Evolutionary conservation across 2,888 invertebrate genomes (phyloP).

Genomic region (Myathropa florea): DNA sequence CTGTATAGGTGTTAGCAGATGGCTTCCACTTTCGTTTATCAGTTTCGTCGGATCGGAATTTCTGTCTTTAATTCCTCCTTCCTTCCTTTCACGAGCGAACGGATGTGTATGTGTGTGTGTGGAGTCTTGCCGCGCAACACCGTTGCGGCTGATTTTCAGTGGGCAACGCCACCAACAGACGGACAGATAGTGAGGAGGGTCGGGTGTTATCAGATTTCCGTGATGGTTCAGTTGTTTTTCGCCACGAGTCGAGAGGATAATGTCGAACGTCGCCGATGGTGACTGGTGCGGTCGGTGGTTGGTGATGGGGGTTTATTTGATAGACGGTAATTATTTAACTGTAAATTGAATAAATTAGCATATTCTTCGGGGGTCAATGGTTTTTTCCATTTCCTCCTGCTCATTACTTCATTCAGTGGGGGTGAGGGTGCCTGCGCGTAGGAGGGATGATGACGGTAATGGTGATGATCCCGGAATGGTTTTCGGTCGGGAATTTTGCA

Average conservation of each 20-base stretch:
- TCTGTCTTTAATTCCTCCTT: conserved; percentile 39
- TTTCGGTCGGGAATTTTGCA: background rate
- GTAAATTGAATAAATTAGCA: conserved; percentile 70
- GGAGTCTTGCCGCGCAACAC: background rate
- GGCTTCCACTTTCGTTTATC: conserved; percentile 60
- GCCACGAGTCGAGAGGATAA: conserved; percentile 1
- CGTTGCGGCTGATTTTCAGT: conserved; percentile 22
- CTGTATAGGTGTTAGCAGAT: conserved; percentile 70
- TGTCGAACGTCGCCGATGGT: background rate
- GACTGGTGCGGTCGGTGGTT: background rate
- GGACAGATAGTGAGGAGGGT: conserved; percentile 1
- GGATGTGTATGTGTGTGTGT: background rate
- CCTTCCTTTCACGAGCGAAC: background rate
- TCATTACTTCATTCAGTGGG: background rate
- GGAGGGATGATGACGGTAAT: conserved; percentile 12
- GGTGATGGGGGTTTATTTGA: conserved; percentile 37
- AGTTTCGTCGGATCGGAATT: conserved; percentile 53
- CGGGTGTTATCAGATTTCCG: conserved; percentile 62
- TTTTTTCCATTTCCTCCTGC: background rate
- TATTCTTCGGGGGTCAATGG: conserved; percentile 28
- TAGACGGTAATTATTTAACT: conserved; percentile 67
- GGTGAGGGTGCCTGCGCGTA: background rate
- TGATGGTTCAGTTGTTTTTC: conserved; percentile 55
- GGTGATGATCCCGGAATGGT: background rate
- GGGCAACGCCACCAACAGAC: background rate